Conservation (phyloP, 2,888 invertebrate genomes). For the Pseudococcus jackbeardsleyi region DNA sequence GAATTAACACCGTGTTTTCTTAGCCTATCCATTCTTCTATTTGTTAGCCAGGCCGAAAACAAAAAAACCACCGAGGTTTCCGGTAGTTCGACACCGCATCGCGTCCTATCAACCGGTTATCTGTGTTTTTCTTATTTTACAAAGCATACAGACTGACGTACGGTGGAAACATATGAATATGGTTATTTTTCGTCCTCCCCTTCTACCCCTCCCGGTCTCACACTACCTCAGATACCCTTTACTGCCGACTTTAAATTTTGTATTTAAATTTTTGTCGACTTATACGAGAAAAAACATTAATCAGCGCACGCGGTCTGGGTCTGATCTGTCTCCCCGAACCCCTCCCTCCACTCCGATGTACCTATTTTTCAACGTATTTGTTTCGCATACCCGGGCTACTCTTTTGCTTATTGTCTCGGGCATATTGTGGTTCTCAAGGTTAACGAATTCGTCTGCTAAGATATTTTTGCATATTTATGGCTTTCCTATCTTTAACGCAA, state of each 20-base stretch:
- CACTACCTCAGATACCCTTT: not conserved
- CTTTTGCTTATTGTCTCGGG: slow-evolving; percentile 28
- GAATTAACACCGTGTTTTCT: slow-evolving; percentile 14
- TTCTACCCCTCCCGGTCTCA: not conserved
- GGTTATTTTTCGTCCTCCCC: slow-evolving; percentile 7
- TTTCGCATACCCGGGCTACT: slow-evolving; percentile 16
- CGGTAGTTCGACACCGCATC: slow-evolving; percentile 2
- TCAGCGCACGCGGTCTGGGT: slow-evolving; percentile 30
- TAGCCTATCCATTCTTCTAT: not conserved
- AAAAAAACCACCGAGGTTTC: not conserved
- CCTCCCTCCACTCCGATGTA: not conserved
- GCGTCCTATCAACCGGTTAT: slow-evolving; percentile 35
- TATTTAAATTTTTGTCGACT: slow-evolving; percentile 43
- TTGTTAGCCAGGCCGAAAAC: not conserved
- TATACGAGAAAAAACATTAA: slow-evolving; percentile 42
- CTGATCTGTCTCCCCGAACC: not conserved
- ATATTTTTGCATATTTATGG: slow-evolving; percentile 50
- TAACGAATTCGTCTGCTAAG: slow-evolving; percentile 36
- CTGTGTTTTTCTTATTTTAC: not conserved
- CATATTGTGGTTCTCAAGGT: slow-evolving; percentile 31
- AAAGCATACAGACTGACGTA: not conserved
- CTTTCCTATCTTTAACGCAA: not conserved
- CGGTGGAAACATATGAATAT: not conserved
- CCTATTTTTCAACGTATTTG: not conserved
- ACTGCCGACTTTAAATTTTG: slow-evolving; percentile 16